A percentile compares a stretch with the other conserved stretches of the same genome.
Evolutionary conservation across 2,113 vertebrate species (phyloP).

Genomic region (human): DNA sequence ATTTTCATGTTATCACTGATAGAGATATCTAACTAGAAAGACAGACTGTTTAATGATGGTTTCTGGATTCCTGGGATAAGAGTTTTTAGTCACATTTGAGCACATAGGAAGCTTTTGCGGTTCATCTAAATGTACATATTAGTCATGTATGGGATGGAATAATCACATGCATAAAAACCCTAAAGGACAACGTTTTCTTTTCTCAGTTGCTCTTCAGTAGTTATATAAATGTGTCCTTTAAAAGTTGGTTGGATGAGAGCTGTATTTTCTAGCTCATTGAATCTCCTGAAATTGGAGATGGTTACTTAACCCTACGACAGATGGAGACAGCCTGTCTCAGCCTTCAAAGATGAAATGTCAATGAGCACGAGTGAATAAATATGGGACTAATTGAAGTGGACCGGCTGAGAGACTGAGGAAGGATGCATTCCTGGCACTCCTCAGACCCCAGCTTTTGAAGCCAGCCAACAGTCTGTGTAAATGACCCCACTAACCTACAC

Average conservation of each 20-base stretch:
- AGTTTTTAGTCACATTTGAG: neutral
- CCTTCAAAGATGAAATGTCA: constrained; percentile 80
- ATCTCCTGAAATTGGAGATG: constrained; percentile 79
- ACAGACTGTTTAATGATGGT: neutral
- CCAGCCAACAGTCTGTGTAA: constrained; percentile 76
- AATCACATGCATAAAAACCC: neutral
- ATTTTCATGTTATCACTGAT: neutral
- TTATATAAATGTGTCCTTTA: constrained; percentile 20
- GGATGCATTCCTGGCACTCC: constrained; percentile 63
- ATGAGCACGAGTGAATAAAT: constrained; percentile 75
- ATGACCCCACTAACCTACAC: constrained; percentile 68
- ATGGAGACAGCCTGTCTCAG: constrained; percentile 81
- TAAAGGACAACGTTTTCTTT: neutral
- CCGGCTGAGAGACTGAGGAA: constrained; percentile 55
- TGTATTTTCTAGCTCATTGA: constrained; percentile 73
- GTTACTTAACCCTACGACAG: constrained; percentile 80
- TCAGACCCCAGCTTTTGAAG: constrained; percentile 79
- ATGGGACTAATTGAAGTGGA: constrained; percentile 74
- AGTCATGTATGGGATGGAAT: neutral
- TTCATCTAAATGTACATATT: neutral
- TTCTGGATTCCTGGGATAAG: neutral
- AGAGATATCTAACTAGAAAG: neutral
- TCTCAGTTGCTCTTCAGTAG: neutral
- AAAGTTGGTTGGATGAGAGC: neutral
- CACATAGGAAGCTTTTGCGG: neutral